These are phyloP conservation scores for Sebastes flavidus DNA, from an alignment of 2,797 vertebrate genomes.

Conservation along the genomic window DNA sequence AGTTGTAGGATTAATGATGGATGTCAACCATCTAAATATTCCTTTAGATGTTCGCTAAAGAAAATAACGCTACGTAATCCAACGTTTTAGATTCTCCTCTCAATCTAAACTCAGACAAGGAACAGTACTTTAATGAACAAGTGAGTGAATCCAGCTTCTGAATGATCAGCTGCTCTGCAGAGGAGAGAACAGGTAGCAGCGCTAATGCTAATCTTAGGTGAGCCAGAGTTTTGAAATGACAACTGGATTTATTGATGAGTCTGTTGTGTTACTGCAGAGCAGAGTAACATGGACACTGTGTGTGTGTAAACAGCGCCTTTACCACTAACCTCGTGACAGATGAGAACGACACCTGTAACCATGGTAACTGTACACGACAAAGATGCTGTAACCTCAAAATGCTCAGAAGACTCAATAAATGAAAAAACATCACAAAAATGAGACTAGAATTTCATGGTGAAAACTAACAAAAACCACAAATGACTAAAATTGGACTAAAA, in stretches of 20 bases:
- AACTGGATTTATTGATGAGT: background rate
- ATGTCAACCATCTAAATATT: background rate
- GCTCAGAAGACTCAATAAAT: background rate
- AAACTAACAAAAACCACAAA: background rate
- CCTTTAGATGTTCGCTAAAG: background rate
- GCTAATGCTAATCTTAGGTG: background rate
- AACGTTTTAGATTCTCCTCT: background rate
- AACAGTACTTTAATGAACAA: background rate
- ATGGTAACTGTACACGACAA: background rate
- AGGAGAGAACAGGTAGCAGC: background rate
- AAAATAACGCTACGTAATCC: rapidly evolving
- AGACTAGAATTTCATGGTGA: background rate
- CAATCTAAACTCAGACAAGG: too few species aligned
- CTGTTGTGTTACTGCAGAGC: background rate
- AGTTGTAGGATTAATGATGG: background rate
- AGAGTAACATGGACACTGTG: background rate
- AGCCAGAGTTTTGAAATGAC: background rate
- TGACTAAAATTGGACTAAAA: background rate
- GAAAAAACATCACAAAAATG: background rate
- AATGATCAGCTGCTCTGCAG: background rate
- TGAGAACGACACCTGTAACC: background rate
- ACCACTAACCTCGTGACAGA: background rate
- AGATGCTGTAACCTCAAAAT: background rate
- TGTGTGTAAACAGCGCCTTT: background rate
- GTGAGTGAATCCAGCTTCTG: background rate